Evolutionary conservation across 2,797 vertebrate species (phyloP).

Genomic region (Streptopelia turtur): DNA sequence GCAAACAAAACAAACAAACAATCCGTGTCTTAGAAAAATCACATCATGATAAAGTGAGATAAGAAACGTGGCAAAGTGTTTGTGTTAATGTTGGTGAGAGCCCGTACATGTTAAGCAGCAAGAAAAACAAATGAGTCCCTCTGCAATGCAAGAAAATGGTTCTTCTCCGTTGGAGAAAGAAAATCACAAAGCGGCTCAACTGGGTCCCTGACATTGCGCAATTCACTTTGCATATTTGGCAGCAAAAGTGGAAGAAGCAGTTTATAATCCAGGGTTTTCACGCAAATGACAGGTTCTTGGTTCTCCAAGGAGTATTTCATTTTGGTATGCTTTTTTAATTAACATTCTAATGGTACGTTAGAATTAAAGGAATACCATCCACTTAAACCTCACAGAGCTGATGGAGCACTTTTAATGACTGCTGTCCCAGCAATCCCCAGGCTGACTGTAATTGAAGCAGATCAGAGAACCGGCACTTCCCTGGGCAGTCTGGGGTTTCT

Average conservation of each 20-base stretch:
- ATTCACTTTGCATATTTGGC: conserved; percentile 70
- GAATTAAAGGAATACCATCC: conserved; percentile 32
- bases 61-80: background rate
- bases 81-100: background rate
- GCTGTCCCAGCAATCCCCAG: background rate
- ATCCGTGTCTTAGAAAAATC: conserved; percentile 6
- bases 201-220: conserved; percentile 63
- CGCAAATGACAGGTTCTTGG: conserved; percentile 60
- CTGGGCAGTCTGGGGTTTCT: background rate
- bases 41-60: background rate
- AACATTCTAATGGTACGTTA: background rate
- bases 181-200: conserved; percentile 42
- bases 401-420: background rate
- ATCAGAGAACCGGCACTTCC: background rate
- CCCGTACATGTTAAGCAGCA: background rate
- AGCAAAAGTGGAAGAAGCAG: conserved; percentile 66
- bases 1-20: background rate
- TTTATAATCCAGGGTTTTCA: conserved; percentile 61
- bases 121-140: conserved; percentile 45
- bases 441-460: background rate
- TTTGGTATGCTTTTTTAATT: conserved; percentile 50
- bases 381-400: background rate
- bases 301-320: conserved; percentile 25
- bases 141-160: conserved; percentile 20
- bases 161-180: conserved; percentile 56